Base-by-base conservation (phyloP, 2,113 vertebrate genomes). In the Clinocottus analis region DNA sequence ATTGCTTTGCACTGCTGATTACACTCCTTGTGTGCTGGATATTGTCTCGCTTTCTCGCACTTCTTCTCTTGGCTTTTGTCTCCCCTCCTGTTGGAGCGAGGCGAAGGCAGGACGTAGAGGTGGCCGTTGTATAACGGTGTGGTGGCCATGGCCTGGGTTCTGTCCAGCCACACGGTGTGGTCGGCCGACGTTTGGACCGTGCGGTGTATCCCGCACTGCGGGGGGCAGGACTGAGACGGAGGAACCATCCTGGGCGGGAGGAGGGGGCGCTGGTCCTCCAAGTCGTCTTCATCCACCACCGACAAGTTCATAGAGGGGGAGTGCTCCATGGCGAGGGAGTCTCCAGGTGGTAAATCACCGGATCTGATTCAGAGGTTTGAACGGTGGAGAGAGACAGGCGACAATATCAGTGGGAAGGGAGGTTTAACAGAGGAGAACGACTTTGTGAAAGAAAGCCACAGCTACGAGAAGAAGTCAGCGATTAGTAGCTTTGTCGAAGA, bases 111-210 rank as follows among this genome's bases (percentile, higher is more conserved):
- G 51, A 90, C 35, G 25, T 89, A 91, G 2, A 90, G 85, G 25
- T 90, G 81, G 65, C 93, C 90, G 2, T 94, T 93, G 91, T 94
- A 93, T 17, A 92, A 37, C n/a, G 89, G 91, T 0, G 72, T 85
- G 43, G 90, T 83, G 65, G 90, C 85, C 83, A 89, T 66, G 79
- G 87, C 87, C 72, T 87, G 91, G 27, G 90, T 88, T 11, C 91
- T 58, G 84, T 93, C 91, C 82, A 91, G 77, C 93, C 92, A 93
- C 55, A 87, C 84, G 1, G 89, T 39, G 70, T 59, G 89, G 21
- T 90, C 83, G 0, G 43, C 29, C 0, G 76, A 35, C 0, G 71
- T 58, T 7, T 89, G 90, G 70, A 89, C 33, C 1, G 77, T 77
- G 65, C 79, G 90, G 68, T 92, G 91, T 7, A 88, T 85, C 39